Percentiles rank a stretch among this genome's conserved stretches.
Evolutionary conservation across 2,797 vertebrate species (phyloP).

Genomic region (Mus spretus): DNA sequence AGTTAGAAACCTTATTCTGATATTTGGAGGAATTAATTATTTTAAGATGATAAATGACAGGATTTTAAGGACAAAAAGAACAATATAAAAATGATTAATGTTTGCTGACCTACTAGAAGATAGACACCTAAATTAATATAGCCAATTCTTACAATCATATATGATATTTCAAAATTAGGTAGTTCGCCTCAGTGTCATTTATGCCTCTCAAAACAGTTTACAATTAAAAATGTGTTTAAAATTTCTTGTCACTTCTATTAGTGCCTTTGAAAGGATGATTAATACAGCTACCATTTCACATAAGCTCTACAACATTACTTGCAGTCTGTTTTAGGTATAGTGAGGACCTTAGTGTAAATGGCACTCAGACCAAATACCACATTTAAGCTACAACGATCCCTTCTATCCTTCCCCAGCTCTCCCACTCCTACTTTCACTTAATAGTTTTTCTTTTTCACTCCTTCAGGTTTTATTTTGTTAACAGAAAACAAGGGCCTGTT

Average conservation of each 20-base stretch:
- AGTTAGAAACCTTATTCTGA: neutral
- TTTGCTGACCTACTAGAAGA: neutral
- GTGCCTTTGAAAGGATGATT: neutral
- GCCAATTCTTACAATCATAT: slow-evolving; percentile 5
- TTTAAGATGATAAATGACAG: slow-evolving; percentile 24
- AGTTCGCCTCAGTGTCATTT: neutral
- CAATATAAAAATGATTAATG: slow-evolving; percentile 26
- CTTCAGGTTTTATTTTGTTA: neutral
- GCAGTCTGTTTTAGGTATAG: neutral
- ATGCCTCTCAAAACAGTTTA: slow-evolving; percentile 35
- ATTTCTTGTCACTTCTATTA: slow-evolving; percentile 2
- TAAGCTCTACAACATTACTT: neutral
- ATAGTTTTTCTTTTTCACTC: neutral
- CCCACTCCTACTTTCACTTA: neutral
- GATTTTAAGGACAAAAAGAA: neutral
- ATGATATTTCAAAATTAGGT: neutral
- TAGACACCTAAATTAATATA: neutral
- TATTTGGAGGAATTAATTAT: neutral
- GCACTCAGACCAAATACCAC: no score
- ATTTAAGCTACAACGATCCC: neutral
- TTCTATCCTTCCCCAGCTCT: neutral
- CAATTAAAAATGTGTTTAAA: slow-evolving; percentile 17
- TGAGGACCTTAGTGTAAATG: neutral
- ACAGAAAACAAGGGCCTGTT: neutral
- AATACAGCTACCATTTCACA: neutral